Percentiles rank a stretch among this genome's conserved stretches.
phyloP scores from a whole-genome alignment of 2,888 invertebrate species.

The Dromius quadrimaculatus region DNA sequence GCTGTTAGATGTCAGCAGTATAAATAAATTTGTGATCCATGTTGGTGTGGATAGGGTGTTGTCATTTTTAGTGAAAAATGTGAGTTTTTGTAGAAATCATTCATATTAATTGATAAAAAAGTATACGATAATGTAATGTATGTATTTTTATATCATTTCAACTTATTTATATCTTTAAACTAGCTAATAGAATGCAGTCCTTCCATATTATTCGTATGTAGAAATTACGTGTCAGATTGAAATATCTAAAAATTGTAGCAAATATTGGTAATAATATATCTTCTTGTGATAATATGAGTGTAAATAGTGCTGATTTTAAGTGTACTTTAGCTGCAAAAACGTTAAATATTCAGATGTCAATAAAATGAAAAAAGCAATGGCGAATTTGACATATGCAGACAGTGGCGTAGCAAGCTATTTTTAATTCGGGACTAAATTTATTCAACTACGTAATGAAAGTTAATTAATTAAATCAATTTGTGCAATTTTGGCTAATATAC shows the following conservation, averaged over 20 bases:
- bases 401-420: constrained; percentile 34
- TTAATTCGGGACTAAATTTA: constrained; percentile 18
- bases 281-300: too few relatives aligned
- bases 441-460: background rate
- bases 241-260: background rate
- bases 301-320: too few relatives aligned
- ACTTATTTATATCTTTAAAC: background rate
- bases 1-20: constrained; percentile 21
- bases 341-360: constrained; percentile 35
- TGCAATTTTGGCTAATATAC: too few relatives aligned
- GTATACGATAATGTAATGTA: constrained; percentile 24
- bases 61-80: constrained; percentile 64
- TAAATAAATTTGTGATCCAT: constrained; percentile 5
- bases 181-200: background rate
- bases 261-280: background rate
- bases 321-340: background rate
- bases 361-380: constrained; percentile 45
- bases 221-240: constrained; percentile 43
- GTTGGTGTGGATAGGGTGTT: constrained; percentile 61
- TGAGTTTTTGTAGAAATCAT: constrained; percentile 62
- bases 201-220: background rate
- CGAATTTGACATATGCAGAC: constrained; percentile 41
- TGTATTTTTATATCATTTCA: constrained; percentile 15
- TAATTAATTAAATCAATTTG: too few relatives aligned
- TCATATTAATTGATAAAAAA: constrained; percentile 52